Conservation (phyloP, 2,888 invertebrate species). For the Crepidodera aurea region DNA sequence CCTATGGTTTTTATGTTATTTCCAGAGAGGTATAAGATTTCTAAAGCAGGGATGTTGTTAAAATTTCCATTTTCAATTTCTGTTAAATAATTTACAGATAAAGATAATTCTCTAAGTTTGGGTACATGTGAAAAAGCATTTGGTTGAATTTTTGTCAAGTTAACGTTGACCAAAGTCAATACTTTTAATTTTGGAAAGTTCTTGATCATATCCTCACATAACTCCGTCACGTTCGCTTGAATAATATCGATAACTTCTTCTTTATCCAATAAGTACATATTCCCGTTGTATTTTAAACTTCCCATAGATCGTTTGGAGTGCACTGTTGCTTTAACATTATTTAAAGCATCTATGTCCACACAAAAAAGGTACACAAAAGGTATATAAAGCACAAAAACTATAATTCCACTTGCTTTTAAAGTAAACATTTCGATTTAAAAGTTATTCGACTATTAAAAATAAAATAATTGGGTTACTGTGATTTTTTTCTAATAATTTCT, state of each 20-base stretch:
- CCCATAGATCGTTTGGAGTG: constrained; percentile 21
- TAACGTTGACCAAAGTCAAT: constrained; percentile 46
- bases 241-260: constrained; percentile 44
- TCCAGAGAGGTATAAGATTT: constrained; percentile 46
- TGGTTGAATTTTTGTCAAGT: constrained; percentile 46
- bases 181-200: constrained; percentile 44
- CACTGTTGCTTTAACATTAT: constrained; percentile 42
- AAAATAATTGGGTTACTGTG: not conserved
- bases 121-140: constrained; percentile 48
- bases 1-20: constrained; percentile 47
- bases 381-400: constrained; percentile 7
- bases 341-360: constrained; percentile 43
- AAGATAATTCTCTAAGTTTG: constrained; percentile 43
- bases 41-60: constrained; percentile 41
- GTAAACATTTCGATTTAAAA: not conserved
- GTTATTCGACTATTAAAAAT: not conserved
- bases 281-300: constrained; percentile 20
- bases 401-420: not conserved
- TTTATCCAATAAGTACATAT: constrained; percentile 42
- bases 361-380: constrained; percentile 28
- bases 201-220: constrained; percentile 51
- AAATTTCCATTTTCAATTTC: constrained; percentile 44
- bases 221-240: constrained; percentile 45
- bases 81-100: constrained; percentile 48
- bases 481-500: not conserved